phyloP scores from a whole-genome alignment of 1,140 invertebrate species.

The Coptotermes formosanus region DNA sequence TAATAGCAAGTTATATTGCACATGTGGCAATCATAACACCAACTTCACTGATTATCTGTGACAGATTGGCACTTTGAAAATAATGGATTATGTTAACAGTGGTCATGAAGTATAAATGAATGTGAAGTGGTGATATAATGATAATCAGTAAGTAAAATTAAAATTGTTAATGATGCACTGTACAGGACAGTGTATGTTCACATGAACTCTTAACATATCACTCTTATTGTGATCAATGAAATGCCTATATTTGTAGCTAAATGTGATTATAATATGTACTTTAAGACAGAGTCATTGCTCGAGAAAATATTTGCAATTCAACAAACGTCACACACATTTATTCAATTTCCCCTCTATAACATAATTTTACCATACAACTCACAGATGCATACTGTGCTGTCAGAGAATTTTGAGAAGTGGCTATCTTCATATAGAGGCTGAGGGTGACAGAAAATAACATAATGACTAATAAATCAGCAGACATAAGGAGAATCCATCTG shows the following conservation, averaged over 20 bases:
- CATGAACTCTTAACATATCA: not conserved
- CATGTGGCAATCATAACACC: not conserved
- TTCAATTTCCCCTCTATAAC: no score
- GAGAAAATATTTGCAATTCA: not conserved
- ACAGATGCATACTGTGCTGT: no score
- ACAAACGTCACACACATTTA: not conserved
- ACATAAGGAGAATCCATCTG: no score
- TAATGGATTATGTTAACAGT: not conserved
- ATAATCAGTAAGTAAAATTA: not conserved
- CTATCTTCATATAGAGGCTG: no score
- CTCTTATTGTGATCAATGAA: slow-evolving; percentile 17
- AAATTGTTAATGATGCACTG: not conserved
- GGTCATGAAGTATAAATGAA: not conserved
- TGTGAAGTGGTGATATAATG: not conserved
- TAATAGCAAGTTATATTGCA: not conserved
- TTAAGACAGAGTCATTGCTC: not conserved
- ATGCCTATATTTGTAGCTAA: slow-evolving; percentile 6
- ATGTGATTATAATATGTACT: not conserved
- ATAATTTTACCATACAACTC: no score
- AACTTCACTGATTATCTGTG: not conserved
- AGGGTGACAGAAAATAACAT: no score
- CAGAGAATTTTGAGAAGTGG: no score
- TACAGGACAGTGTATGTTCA: not conserved
- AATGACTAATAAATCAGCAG: no score
- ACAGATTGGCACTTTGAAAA: not conserved